phyloP scores from a whole-genome alignment of 64 coral and sea anemone species.

The Platygyra sinensis region DNA sequence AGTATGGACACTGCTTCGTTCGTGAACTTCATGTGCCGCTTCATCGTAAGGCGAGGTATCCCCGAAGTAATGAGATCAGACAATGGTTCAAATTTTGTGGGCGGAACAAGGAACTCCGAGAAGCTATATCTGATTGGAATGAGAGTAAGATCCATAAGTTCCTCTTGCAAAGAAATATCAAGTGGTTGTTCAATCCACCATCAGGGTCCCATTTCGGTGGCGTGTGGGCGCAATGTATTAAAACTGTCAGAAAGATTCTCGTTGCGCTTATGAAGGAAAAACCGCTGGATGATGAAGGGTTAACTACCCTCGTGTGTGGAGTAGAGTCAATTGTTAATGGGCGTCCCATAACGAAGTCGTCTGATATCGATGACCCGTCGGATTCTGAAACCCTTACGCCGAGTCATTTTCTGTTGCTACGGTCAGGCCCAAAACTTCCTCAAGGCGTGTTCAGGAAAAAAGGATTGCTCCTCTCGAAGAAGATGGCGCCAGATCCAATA shows the following conservation, averaged over 20 bases:
- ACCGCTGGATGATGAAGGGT: constrained; percentile 25
- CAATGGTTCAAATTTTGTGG: constrained; percentile 25
- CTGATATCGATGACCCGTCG: constrained; percentile 30
- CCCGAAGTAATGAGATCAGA: constrained; percentile 40
- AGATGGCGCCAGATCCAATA: constrained; percentile 36
- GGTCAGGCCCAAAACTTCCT: neutral
- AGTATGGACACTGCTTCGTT: constrained; percentile 45
- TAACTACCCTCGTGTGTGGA: constrained; percentile 12
- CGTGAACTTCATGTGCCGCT: neutral
- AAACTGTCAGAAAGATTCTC: constrained; percentile 33
- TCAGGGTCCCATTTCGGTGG: constrained; percentile 33
- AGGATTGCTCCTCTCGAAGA: constrained; percentile 1
- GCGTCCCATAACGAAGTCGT: constrained; percentile 30
- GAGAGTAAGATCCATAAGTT: constrained; percentile 10
- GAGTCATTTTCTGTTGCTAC: constrained; percentile 25
- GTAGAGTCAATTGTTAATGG: constrained; percentile 41
- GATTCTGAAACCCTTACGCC: constrained; percentile 21
- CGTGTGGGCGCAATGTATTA: constrained; percentile 34
- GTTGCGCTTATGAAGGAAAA: constrained; percentile 17
- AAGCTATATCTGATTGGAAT: constrained; percentile 39
- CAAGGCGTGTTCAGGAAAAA: constrained; percentile 8
- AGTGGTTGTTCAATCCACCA: constrained; percentile 45
- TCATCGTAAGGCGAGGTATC: constrained; percentile 27
- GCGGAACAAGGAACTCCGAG: neutral
- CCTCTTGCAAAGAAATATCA: constrained; percentile 26